Percentiles rank a stretch among this genome's conserved stretches.
Conservation (phyloP, 2,797 vertebrate species). For the Phrynocephalus guinanensis region DNA sequence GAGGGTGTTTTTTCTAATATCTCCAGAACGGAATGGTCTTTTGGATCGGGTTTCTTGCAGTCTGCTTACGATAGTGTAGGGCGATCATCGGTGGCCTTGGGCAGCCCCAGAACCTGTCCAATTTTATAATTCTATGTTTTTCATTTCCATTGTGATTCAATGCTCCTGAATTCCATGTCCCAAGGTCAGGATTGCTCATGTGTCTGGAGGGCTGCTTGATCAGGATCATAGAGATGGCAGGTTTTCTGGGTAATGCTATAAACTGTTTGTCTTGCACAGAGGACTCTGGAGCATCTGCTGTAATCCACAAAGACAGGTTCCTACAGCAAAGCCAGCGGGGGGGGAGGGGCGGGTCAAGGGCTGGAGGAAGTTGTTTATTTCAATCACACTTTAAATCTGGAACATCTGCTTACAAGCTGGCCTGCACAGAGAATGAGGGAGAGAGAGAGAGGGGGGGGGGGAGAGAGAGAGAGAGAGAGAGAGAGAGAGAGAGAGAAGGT, state of each 20-base stretch:
- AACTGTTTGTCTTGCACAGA: constrained; percentile 54
- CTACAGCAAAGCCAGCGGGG: constrained; percentile 59
- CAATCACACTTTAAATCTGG: constrained; percentile 47
- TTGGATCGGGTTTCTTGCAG: too few relatives aligned
- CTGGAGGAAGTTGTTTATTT: constrained; percentile 62
- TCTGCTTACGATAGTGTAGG: too few relatives aligned
- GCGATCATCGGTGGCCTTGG: too few relatives aligned
- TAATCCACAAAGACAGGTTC: constrained; percentile 64
- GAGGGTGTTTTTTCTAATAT: too few relatives aligned
- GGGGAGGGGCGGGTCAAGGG: constrained; percentile 58
- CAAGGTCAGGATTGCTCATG: constrained; percentile 30
- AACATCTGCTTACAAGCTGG: constrained; percentile 5
- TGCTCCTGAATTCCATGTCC: not conserved
- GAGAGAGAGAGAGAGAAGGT: not conserved
- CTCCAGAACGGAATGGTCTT: too few relatives aligned
- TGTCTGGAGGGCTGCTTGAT: constrained; percentile 17
- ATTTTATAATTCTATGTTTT: too few relatives aligned
- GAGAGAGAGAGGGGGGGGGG: constrained; percentile 18
- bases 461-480: constrained; percentile 8
- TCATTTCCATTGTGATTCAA: not conserved
- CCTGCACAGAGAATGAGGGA: constrained; percentile 17
- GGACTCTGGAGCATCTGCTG: constrained; percentile 52
- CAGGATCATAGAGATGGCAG: constrained; percentile 33
- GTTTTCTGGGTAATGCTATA: constrained; percentile 29
- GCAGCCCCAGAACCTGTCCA: too few relatives aligned